Evolutionary conservation across 2,888 invertebrate genomes (phyloP).

Genomic region (Spatulosminthurus flaviceps): DNA sequence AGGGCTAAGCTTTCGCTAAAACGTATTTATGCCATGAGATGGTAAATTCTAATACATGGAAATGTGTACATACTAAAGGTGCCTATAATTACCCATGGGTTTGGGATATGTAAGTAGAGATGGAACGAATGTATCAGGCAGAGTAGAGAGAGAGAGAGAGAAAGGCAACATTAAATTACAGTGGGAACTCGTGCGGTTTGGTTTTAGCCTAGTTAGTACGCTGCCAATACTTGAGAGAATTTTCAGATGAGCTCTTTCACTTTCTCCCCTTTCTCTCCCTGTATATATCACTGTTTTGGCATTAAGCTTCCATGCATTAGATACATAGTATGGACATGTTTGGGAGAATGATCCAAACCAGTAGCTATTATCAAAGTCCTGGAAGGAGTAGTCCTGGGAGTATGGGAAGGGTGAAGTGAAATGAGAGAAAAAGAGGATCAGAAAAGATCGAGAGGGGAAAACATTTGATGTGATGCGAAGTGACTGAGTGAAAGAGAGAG

Average conservation of each 20-base stretch:
- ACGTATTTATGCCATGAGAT: no score
- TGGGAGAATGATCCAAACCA: no score
- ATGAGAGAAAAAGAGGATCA: constrained; percentile 9
- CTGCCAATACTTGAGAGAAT: constrained; percentile 26
- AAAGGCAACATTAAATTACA: constrained; percentile 35
- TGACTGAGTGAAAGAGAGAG: constrained; percentile 36
- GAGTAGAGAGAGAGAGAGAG: no score
- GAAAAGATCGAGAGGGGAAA: constrained; percentile 15
- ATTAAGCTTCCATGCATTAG: no score
- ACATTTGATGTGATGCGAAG: constrained; percentile 30
- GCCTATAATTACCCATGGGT: neutral
- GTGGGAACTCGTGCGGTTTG: constrained; percentile 39
- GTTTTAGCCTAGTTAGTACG: constrained; percentile 40
- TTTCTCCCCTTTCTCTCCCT: neutral
- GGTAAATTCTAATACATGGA: no score
- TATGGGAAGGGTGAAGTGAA: neutral
- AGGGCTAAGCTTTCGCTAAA: no score
- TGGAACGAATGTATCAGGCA: neutral
- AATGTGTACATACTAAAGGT: no score
- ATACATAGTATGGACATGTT: no score
- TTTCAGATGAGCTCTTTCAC: constrained; percentile 17
- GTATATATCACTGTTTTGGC: neutral
- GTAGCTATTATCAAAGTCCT: no score
- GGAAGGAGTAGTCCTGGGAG: neutral
- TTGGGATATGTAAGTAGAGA: neutral